Base-by-base conservation (phyloP, 1,140 invertebrate species). In the Orius insidiosus region DNA sequence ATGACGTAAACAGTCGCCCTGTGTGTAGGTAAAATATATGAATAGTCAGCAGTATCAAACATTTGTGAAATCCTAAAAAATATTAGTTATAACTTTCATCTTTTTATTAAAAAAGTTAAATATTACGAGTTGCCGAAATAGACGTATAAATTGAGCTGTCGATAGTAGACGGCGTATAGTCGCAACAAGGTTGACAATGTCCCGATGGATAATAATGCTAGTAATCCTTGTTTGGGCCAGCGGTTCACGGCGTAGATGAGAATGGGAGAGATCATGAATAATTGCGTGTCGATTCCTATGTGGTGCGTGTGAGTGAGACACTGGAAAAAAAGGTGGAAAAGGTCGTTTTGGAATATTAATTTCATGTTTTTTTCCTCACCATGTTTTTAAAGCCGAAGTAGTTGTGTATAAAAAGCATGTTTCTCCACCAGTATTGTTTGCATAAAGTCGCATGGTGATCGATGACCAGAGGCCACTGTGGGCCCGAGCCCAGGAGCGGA, bases 261-360 rank as follows among this genome's bases (percentile, higher is more conserved):
- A 0, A 85, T 61, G 3, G 80, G 69, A 0, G 78, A 74, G 0
- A 76, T 58, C 3, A 78, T 61, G 59, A 82, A 85, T 32, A 85
- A 64, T 58, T 85, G 80, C 61, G 81, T 83, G 55, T 87, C 84
- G 54, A 85, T 83, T 5, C 81, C 80, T 43, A 86, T 60, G 45
- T 77, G 75, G 53, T 77, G 75, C 0, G 75, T 77, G 53, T 77
- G 74, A 0, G 74, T 76, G 11, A 77, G 60, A 55, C 75, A 77
- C 74, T 77, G 59, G 39, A 68, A 71, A 49, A 53, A 47, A 50
- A 54, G 6, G 11, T 77, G 59, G 39, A 68, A 71, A 49, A 53
- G 45, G 49, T 54, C n/a, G 11, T 19, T 44, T 19, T 11, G 5
- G 35, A 36, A 36, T 11, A 36, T 36, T 39, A 14, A 15, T 39